These are phyloP conservation scores for Lophochroa leadbeateri DNA, from an alignment of 2,113 vertebrate genomes.

Conservation along the genomic window DNA sequence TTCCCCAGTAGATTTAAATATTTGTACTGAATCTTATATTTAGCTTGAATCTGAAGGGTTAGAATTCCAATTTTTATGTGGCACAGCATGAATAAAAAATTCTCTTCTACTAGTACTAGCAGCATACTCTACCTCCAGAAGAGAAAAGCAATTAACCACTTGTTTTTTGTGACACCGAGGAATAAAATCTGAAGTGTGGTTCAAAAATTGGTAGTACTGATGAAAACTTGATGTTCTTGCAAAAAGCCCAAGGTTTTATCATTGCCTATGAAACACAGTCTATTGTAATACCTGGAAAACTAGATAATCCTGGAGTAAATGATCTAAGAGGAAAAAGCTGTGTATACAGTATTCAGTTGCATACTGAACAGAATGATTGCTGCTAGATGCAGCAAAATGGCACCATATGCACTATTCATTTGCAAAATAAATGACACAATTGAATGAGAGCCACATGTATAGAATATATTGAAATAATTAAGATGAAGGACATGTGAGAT, in stretches of 20 bases:
- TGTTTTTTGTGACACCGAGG: accelerated
- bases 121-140: not conserved
- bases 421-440: not conserved
- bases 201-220: not conserved
- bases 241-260: not conserved
- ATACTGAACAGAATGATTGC: not conserved
- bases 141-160: not conserved
- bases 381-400: not conserved
- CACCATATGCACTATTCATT: not conserved
- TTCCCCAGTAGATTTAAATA: not conserved
- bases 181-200: not conserved
- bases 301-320: not conserved
- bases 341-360: not conserved
- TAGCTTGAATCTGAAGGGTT: not conserved
- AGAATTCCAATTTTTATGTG: not conserved
- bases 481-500: not conserved
- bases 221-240: not conserved
- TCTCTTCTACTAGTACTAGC: not conserved
- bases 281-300: not conserved
- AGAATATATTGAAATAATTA: not conserved
- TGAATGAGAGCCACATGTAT: not conserved
- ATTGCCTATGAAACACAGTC: not conserved
- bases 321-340: not conserved
- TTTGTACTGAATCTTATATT: not conserved
- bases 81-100: not conserved